These are phyloP conservation scores for Corythornis cristatus DNA, from an alignment of 2,113 vertebrate genomes.

Conservation along the genomic window DNA sequence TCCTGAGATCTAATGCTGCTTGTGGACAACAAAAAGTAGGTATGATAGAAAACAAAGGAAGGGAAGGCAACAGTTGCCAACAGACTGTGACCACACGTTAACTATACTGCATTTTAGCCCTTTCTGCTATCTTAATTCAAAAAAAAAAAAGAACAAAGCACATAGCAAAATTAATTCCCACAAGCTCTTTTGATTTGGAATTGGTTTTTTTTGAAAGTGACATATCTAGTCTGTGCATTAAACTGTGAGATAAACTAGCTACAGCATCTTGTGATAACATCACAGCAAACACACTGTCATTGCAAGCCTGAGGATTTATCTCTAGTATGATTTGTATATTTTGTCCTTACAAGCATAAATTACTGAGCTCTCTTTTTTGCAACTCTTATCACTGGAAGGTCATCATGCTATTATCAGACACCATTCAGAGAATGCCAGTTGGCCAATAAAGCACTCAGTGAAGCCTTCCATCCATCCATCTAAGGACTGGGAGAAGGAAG, in stretches of 20 bases:
- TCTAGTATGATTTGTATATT: slow-evolving; percentile 17
- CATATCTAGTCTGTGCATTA: neutral
- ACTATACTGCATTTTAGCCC: neutral
- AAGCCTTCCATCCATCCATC: neutral
- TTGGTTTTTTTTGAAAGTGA: neutral
- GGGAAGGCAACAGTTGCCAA: neutral
- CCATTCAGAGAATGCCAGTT: neutral
- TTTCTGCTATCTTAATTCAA: neutral
- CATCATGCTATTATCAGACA: neutral
- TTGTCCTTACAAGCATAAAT: slow-evolving; percentile 11
- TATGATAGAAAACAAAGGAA: neutral
- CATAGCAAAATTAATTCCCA: neutral
- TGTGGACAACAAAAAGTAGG: neutral
- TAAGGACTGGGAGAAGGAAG: accelerated
- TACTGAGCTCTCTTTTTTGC: neutral
- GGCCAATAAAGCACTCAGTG: neutral
- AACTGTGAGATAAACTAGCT: neutral
- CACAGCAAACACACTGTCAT: neutral
- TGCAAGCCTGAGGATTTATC: neutral
- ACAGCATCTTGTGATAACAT: neutral
- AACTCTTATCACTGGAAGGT: neutral
- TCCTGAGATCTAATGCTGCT: neutral
- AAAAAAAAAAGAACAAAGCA: neutral
- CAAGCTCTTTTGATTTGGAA: neutral
- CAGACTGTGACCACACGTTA: neutral